Evolutionary conservation across 2,113 vertebrate species (phyloP).

Genomic region (Lathamus discolor): DNA sequence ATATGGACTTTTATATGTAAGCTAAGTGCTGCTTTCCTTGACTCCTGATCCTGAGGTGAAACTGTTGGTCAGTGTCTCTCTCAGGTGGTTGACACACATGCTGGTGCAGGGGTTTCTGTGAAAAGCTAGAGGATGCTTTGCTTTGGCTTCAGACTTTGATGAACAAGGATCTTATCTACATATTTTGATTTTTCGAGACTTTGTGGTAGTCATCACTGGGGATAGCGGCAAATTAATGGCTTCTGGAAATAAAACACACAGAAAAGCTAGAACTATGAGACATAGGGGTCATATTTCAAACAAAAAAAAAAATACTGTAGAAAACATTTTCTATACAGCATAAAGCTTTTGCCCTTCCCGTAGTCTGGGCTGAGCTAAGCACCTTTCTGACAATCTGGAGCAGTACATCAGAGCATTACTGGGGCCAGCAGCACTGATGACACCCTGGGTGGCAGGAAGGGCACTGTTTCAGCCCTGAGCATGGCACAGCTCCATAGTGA

Average conservation of each 20-base stretch:
- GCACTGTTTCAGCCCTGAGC: rapidly evolving
- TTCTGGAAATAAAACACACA: not conserved
- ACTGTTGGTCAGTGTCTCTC: rapidly evolving
- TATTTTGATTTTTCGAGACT: not conserved
- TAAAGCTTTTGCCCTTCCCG: not conserved
- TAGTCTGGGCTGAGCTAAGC: not conserved
- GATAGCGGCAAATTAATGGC: not conserved
- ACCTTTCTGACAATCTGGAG: too few relatives aligned
- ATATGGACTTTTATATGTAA: not conserved
- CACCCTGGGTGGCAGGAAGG: rapidly evolving
- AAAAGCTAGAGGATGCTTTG: not conserved
- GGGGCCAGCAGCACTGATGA: rapidly evolving
- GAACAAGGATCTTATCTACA: rapidly evolving
- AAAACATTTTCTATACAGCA: not conserved
- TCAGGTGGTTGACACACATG: rapidly evolving
- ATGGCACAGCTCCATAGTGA: rapidly evolving
- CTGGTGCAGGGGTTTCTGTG: not conserved
- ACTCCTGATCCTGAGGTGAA: not conserved
- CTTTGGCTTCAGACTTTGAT: not conserved
- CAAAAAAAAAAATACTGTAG: not conserved
- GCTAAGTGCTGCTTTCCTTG: not conserved
- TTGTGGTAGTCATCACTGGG: not conserved
- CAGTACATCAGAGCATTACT: rapidly evolving
- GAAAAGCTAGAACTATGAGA: not conserved
- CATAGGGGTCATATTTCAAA: rapidly evolving